Base-by-base conservation (phyloP, 1,140 invertebrate species). In the Drosophila ironensis region DNA sequence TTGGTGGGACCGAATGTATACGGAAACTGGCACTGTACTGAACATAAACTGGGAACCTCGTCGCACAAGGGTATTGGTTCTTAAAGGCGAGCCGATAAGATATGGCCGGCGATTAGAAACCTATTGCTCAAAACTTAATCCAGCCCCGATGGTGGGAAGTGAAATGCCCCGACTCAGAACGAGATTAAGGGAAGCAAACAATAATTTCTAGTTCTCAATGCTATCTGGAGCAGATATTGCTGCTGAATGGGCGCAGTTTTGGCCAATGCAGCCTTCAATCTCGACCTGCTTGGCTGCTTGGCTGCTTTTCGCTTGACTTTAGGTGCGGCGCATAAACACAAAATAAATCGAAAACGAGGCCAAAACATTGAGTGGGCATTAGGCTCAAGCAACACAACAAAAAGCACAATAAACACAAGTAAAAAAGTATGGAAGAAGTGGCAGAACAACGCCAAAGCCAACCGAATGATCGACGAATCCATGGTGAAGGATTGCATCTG, bases 361-460 rank as follows among this genome's bases (percentile, higher is more conserved):
- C 70, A 74, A 72, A 75, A 57, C 66, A 69, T 69, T 69, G 51
- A 69, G 44, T 27, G 42, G 50, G 50, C 51, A 46, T 68, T 69
- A 30, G 50, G 52, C 38, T 40, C 53, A 40, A 41, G 37, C 38
- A 41, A 63, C n/a, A n/a, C n/a, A n/a, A 76, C 46, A 47, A 47
- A 48, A 53, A 42, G 48, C 28, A 25, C n/a, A n/a, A 12, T 33
- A 41, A 37, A 3, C 40, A 47, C 51, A 45, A 25, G 27, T 0
- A 25, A 25, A 3, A 41, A 47, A 3, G n/a, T n/a, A 45, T 9
- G 11, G 25, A 47, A 44, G 22, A 19, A 27, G n/a, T n/a, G n/a
- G n/a, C n/a, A n/a, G n/a, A n/a, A n/a, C n/a, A 60, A 38, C 12
- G 28, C 16, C 19, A 52, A 45, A 37, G 50, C 17, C 7, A 24